These are phyloP conservation scores for Donacobius atricapilla DNA, from an alignment of 2,113 vertebrate genomes.

Conservation along the genomic window DNA sequence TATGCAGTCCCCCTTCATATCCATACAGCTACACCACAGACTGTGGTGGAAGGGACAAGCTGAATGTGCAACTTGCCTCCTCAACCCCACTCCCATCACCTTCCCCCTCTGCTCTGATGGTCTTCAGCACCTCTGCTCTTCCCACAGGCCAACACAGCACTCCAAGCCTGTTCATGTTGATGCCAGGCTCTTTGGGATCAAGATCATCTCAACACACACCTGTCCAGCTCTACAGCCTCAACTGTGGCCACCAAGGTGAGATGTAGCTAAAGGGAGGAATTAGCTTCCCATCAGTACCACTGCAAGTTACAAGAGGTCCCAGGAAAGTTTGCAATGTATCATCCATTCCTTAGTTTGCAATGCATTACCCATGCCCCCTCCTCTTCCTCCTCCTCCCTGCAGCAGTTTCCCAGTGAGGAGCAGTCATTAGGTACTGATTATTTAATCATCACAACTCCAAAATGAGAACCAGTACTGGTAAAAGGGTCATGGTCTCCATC, in stretches of 20 bases:
- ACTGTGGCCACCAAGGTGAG: neutral
- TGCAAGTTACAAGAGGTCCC: neutral
- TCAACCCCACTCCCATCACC: neutral
- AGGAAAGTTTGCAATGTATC: neutral
- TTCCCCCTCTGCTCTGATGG: neutral
- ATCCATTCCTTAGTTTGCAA: neutral
- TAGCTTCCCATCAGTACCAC: neutral
- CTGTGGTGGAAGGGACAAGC: neutral
- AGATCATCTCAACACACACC: neutral
- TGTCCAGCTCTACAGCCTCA: neutral
- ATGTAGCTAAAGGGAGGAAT: neutral
- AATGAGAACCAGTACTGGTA: neutral
- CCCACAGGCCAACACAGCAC: neutral
- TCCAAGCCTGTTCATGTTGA: neutral
- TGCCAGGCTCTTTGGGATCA: neutral
- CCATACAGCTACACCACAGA: neutral
- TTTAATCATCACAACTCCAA: neutral
- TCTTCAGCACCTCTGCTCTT: neutral
- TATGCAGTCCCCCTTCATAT: fast-evolving
- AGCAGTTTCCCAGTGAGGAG: neutral
- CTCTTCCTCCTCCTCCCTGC: neutral
- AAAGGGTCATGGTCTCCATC: neutral
- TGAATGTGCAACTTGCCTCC: neutral
- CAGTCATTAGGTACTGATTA: neutral
- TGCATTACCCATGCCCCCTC: no score